phyloP scores from a whole-genome alignment of 2,888 invertebrate genomes.

The Didymodactylos carnosus region DNA sequence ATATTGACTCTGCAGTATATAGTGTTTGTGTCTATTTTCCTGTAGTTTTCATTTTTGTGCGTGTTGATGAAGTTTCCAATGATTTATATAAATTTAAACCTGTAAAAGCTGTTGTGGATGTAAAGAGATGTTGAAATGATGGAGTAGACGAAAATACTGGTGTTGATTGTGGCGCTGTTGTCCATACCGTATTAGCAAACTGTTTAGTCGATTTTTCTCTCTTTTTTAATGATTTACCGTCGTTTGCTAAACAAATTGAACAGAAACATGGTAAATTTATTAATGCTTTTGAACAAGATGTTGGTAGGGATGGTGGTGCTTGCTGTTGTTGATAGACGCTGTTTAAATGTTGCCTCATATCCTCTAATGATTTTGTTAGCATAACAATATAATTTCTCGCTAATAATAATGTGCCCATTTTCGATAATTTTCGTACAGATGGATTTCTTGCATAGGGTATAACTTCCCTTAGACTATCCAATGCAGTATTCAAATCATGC shows the following conservation, averaged over 20 bases:
- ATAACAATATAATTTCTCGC: slow-evolving; percentile 93
- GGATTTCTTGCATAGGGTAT: slow-evolving; percentile 91
- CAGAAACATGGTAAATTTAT: neutral
- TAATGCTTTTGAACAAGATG: neutral
- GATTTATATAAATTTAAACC: too few relatives aligned
- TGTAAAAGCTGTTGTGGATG: too few relatives aligned
- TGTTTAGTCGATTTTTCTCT: too few relatives aligned
- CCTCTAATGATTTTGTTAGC: slow-evolving; percentile 72
- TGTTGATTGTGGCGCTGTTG: too few relatives aligned
- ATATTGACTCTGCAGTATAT: too few relatives aligned
- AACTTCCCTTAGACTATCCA: slow-evolving; percentile 74
- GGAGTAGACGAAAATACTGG: too few relatives aligned
- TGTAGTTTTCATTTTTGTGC: too few relatives aligned
- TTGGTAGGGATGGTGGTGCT: neutral
- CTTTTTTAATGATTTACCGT: too few relatives aligned
- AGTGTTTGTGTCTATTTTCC: too few relatives aligned
- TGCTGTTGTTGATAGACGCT: neutral
- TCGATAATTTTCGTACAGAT: slow-evolving; percentile 74
- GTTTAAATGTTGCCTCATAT: slow-evolving; percentile 41
- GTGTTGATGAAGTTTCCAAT: too few relatives aligned
- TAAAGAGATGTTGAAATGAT: too few relatives aligned
- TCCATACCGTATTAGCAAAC: too few relatives aligned
- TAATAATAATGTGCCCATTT: slow-evolving; percentile 68
- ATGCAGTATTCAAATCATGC: slow-evolving; percentile 87
- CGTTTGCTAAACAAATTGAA: neutral